Evolutionary conservation across 1,140 invertebrate species (phyloP), one percentile per base, ranked within the genome.

Genomic region (Rhopalosiphum maidis): DNA sequence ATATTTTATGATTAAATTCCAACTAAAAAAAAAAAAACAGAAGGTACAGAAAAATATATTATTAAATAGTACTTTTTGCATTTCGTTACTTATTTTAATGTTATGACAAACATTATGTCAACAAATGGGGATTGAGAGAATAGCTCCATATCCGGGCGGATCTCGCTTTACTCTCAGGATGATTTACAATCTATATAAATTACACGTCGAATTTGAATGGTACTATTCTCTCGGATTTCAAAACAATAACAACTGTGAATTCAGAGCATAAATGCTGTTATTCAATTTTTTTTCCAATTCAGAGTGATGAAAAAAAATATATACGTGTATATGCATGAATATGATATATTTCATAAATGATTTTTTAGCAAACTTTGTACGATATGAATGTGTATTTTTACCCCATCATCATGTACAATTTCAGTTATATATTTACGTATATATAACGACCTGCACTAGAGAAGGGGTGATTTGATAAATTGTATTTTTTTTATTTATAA

Each of bases 151-250:
- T 60, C 89, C 89, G 89, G 89, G n/a, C 89, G 89, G 55, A 90
- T 60, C 51, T 90, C 88, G 51, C 23, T 90, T 89, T 89, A 89
- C 88, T 54, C 25, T 60, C 54, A 68, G 25, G 55, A 90, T 90
- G 89, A 90, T 90, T 90, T 90, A 90, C 89, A 90, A 90, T 90
- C 54, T 68, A 90, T 60, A 90, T 90, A 90, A 90, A 90, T 90
- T 90, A 90, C 55, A 68, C 89, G 89, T 90, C 89, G 89, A 90
- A 90, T 90, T 90, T 90, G 89, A 90, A 90, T 90, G 88, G 88
- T 89, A 22, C 88, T 37, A 90, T 90, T 90, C 89, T 90, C 55
- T 90, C 41, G 41, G 37, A 43, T 43, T 90, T 55, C 87, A 68
- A 90, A 90, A 90, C 89, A 90, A 90, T 90, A 68, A 68, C 89